A percentile compares a stretch with the other conserved stretches of the same genome.
Conservation (phyloP, 2,888 invertebrate species). For the Amiota mariae region DNA sequence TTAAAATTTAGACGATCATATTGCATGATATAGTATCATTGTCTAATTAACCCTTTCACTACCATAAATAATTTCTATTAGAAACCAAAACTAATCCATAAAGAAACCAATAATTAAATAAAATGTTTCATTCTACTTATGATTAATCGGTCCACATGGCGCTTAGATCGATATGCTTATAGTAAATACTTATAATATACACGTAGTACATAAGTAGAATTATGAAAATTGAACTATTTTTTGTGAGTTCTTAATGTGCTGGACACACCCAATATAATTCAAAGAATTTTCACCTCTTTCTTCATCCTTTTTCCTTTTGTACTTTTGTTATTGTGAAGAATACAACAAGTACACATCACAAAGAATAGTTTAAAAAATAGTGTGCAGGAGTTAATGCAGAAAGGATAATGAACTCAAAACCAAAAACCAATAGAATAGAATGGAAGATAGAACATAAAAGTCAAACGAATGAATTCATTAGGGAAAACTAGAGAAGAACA, state of each 20-base stretch:
- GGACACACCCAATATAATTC: constrained; percentile 66
- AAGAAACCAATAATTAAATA: background rate
- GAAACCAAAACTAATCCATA: background rate
- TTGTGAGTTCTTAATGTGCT: constrained; percentile 47
- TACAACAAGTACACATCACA: background rate
- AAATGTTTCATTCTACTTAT: background rate
- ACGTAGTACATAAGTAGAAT: background rate
- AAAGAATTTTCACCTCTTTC: constrained; percentile 46
- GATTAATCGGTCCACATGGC: constrained; percentile 26
- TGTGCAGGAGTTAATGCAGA: constrained; percentile 6
- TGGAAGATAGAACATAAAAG: constrained; percentile 44
- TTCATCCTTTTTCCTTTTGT: background rate
- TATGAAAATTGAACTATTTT: constrained; percentile 15
- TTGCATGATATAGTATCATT: too few relatives aligned
- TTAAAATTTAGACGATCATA: too few relatives aligned
- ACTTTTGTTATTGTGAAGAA: background rate
- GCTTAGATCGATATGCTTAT: background rate
- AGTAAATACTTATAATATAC: too few relatives aligned
- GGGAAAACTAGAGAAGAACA: constrained; percentile 49
- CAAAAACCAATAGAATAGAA: background rate
- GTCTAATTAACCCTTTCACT: too few relatives aligned
- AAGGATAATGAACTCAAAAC: constrained; percentile 17
- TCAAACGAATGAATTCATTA: constrained; percentile 67
- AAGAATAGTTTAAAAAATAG: constrained; percentile 1
- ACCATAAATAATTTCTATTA: too few relatives aligned